Evolutionary conservation across 1,140 invertebrate species (phyloP), one percentile per base, ranked within the genome.

Genomic region (Drosophila pallidifrons): DNA sequence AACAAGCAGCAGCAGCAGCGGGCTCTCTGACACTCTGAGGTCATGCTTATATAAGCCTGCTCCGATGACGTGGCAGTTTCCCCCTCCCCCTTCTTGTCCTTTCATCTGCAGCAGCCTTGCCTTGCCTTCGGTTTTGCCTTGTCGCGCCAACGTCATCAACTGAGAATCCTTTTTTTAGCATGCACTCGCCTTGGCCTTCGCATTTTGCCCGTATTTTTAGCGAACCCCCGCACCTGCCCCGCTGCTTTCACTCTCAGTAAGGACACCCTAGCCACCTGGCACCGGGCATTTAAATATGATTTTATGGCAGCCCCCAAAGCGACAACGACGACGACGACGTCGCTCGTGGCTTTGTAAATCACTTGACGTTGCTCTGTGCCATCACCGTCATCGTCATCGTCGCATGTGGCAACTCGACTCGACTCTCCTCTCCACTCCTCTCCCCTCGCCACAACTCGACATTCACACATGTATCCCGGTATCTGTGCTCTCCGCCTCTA

Each of bases 251-350:
- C 28, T 60, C 32, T 6, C 20, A 25, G 30, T 32, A 16, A 55
- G 45, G 45, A 15, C 20, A 41, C 55, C 38, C 35, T 20, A 16
- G 4, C 20, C 63, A 72, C 65, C 52, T 75, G 58, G 13, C n/a
- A n/a, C 61, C 65, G 75, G 75, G 25, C 82, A 85, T 76, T 87
- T 82, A 74, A 75, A 67, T 78, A 75, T 59, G 54, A 54, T 78
- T 73, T 82, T 75, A 75, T 71, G 82, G 46, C 63, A 54, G 49
- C 38, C 49, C 69, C 32, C 28, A 49, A 58, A 41, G 57, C 67
- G 68, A 52, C 55, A n/a, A 32, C 66, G 67, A 32, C 66, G 67
- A 49, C 54, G 16, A 20, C 16, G 15, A 35, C 15, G 35, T 41
- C 11, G 38, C 38, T 47, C n/a, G 35, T 65, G 43, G 46, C 71